phyloP scores from a whole-genome alignment of 2,113 vertebrate species.

The Strix uralensis region DNA sequence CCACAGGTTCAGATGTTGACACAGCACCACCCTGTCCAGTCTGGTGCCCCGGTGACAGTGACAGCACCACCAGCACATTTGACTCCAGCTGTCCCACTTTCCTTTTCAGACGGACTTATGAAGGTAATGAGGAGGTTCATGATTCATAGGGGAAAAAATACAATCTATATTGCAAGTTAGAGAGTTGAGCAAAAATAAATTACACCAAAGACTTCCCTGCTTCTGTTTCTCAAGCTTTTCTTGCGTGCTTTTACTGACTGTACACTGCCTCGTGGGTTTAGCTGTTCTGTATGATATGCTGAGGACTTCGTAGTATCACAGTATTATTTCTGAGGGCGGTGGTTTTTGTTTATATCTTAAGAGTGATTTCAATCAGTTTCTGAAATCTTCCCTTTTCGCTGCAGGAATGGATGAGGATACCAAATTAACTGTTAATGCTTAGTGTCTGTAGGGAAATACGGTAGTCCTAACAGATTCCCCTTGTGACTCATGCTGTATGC shows the following conservation, averaged over 20 bases:
- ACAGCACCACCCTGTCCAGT: conserved; percentile 84
- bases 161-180: fast-evolving
- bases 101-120: conserved; percentile 90
- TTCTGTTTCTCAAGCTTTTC: neutral
- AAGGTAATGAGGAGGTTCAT: conserved; percentile 79
- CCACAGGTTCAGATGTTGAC: conserved; percentile 88
- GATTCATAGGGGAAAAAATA: neutral
- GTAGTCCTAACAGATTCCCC: neutral
- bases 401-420: neutral
- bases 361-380: neutral
- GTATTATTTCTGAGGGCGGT: neutral
- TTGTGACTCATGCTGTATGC: neutral
- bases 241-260: neutral
- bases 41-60: conserved; percentile 84
- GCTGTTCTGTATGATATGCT: neutral
- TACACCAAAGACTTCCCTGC: neutral
- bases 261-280: neutral
- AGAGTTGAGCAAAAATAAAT: neutral
- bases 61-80: conserved; percentile 86
- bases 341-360: neutral
- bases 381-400: neutral
- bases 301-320: neutral
- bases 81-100: conserved; percentile 84
- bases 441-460: neutral
- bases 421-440: neutral